These are phyloP conservation scores for Drosophila mulleri DNA, from an alignment of 2,888 invertebrate species.

Conservation along the genomic window DNA sequence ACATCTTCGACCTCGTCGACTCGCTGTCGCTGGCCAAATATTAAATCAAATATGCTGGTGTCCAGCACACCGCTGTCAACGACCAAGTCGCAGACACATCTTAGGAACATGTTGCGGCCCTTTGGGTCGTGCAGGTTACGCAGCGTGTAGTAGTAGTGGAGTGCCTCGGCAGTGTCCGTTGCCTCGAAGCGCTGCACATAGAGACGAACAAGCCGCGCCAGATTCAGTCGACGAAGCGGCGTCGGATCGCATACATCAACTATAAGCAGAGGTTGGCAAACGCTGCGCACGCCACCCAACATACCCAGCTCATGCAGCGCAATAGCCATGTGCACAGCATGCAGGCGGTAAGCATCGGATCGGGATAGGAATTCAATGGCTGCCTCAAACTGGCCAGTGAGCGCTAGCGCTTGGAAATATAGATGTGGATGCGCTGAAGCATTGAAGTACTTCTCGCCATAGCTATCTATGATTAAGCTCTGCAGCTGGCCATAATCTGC, in stretches of 20 bases:
- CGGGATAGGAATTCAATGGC: conserved; percentile 97
- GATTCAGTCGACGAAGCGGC: conserved; percentile 93
- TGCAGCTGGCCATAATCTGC: conserved; percentile 93
- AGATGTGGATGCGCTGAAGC: conserved; percentile 95
- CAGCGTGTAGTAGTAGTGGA: conserved; percentile 91
- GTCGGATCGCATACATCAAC: conserved; percentile 93
- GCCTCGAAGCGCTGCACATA: conserved; percentile 96
- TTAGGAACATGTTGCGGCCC: conserved; percentile 94
- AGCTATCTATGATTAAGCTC: conserved; percentile 93
- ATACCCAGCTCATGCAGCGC: conserved; percentile 94
- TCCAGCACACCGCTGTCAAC: conserved; percentile 88
- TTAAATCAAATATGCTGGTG: conserved; percentile 90
- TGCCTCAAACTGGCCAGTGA: conserved; percentile 98
- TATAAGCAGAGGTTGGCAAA: conserved; percentile 90
- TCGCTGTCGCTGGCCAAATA: conserved; percentile 90
- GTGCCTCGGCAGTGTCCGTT: conserved; percentile 94
- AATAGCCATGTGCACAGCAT: conserved; percentile 97
- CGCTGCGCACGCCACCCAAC: conserved; percentile 91
- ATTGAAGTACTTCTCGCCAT: conserved; percentile 96
- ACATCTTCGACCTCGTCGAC: conserved; percentile 79
- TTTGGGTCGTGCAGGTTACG: conserved; percentile 92
- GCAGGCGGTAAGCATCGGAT: conserved; percentile 89
- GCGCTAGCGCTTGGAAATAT: conserved; percentile 92
- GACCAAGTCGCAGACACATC: conserved; percentile 93
- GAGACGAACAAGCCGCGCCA: conserved; percentile 93